phyloP scores from a whole-genome alignment of 2,113 vertebrate species.

The Plecturocebus donacophilus region DNA sequence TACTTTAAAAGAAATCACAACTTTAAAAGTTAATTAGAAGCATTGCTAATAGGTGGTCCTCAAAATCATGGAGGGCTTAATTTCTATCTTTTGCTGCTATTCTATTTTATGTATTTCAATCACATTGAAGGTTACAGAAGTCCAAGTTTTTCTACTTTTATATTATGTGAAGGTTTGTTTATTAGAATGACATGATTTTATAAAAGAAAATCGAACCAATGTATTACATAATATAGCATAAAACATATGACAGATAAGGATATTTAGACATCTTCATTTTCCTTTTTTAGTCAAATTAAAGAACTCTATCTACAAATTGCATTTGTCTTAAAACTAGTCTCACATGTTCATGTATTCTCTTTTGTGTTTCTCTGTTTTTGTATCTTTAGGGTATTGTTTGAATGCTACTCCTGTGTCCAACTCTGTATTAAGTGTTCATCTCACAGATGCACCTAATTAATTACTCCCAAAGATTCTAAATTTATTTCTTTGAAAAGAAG shows the following conservation, averaged over 20 bases:
- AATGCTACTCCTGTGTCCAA: background rate
- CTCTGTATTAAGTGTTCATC: background rate
- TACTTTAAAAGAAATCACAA: background rate
- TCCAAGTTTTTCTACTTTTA: background rate
- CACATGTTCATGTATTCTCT: background rate
- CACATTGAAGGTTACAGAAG: background rate
- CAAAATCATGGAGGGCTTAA: background rate
- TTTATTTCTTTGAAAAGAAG: background rate
- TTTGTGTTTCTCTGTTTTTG: conserved; percentile 6
- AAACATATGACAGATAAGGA: background rate
- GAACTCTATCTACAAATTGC: background rate
- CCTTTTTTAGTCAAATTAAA: conserved; percentile 5
- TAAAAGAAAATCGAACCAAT: conserved; percentile 9
- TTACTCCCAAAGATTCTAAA: background rate
- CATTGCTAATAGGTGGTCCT: background rate
- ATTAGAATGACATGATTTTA: background rate
- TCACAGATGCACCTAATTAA: background rate
- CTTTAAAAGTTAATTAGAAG: background rate
- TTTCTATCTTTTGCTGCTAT: background rate
- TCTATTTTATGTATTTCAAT: conserved; percentile 5
- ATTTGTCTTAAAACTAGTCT: background rate
- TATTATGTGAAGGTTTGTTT: background rate
- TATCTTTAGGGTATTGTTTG: background rate
- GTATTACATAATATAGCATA: background rate
- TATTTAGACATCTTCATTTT: conserved; percentile 32